phyloP scores from a whole-genome alignment of 1,140 invertebrate species.

The Lordiphosa collinella region DNA sequence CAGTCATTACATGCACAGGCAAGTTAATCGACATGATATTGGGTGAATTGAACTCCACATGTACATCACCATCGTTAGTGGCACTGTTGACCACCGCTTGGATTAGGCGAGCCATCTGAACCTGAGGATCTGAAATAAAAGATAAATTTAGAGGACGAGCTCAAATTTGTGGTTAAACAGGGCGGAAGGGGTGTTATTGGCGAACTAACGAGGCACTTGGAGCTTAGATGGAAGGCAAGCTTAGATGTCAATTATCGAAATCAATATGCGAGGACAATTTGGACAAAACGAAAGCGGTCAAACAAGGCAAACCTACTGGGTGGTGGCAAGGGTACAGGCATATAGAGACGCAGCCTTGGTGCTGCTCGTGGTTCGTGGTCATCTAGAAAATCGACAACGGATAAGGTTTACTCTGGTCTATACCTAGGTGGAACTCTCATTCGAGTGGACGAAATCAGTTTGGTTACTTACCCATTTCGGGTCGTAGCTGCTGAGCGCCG shows the following conservation, averaged over 20 bases:
- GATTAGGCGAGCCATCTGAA: constrained; percentile 81
- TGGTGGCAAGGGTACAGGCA: constrained; percentile 52
- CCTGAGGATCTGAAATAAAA: constrained; percentile 58
- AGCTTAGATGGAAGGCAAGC: constrained; percentile 2
- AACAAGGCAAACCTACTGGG: constrained; percentile 52
- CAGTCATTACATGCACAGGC: constrained; percentile 74
- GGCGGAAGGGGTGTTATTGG: neutral
- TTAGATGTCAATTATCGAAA: neutral
- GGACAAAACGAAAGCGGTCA: neutral
- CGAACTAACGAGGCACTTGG: constrained; percentile 4
- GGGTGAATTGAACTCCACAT: constrained; percentile 68
- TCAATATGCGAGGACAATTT: neutral
- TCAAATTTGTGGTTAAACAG: neutral
- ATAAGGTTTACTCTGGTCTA: no score
- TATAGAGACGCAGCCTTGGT: constrained; percentile 58
- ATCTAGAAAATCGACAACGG: constrained; percentile 47
- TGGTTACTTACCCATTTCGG: constrained; percentile 38
- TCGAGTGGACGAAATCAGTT: neutral
- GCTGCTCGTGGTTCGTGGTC: constrained; percentile 26
- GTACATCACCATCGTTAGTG: constrained; percentile 54
- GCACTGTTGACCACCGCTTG: constrained; percentile 81
- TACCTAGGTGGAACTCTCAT: neutral
- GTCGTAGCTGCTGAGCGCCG: constrained; percentile 1
- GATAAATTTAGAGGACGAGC: neutral
- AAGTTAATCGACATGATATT: constrained; percentile 74